Conservation (phyloP, 2,797 vertebrate genomes). For the Limnodromus scolopaceus region DNA sequence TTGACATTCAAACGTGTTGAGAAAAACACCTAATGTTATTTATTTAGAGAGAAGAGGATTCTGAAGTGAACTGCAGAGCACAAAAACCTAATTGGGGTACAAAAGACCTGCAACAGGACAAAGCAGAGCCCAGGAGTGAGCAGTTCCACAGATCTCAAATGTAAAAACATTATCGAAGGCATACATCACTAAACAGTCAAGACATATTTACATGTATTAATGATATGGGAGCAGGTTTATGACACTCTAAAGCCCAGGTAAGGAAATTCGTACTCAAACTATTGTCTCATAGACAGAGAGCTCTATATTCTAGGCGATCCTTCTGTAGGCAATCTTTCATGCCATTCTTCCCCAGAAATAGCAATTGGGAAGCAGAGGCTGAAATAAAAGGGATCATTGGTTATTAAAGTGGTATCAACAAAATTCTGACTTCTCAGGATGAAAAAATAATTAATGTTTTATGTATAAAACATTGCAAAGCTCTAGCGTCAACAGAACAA, state of each 20-base stretch:
- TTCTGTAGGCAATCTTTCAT: background rate
- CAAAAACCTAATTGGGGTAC: background rate
- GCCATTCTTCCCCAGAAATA: background rate
- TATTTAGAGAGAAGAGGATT: background rate
- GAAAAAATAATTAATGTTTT: background rate
- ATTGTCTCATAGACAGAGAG: background rate
- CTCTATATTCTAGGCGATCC: background rate
- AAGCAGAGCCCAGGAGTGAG: background rate
- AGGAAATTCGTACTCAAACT: background rate
- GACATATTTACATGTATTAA: background rate
- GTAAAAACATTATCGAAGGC: background rate
- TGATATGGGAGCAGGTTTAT: background rate
- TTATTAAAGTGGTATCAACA: background rate
- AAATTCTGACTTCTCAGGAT: background rate
- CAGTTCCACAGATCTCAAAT: background rate
- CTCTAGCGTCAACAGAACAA: background rate
- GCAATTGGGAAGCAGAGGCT: background rate
- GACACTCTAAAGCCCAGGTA: background rate
- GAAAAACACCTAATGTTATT: background rate
- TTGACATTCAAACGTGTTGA: background rate
- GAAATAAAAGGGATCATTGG: background rate
- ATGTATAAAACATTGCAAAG: background rate
- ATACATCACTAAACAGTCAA: background rate
- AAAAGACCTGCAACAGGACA: background rate
- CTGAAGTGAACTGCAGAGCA: background rate